These are phyloP conservation scores for Zygothrica quintamaculata DNA, from an alignment of 2,888 invertebrate species.

Conservation along the genomic window DNA sequence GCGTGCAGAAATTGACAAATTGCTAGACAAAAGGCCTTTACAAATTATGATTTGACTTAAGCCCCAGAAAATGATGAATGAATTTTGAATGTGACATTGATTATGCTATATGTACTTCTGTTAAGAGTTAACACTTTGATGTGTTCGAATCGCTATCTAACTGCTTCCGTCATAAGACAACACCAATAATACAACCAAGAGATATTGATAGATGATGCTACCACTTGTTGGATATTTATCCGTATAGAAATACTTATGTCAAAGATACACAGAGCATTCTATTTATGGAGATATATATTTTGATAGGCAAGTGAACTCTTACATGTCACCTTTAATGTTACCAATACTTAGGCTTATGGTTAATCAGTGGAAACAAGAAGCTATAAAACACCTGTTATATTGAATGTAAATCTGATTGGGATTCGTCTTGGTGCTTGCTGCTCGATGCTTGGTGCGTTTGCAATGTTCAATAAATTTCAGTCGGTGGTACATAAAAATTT, in stretches of 20 bases:
- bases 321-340: conserved; percentile 2
- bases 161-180: conserved; percentile 67
- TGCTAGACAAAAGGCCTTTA: conserved; percentile 55
- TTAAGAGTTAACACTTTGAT: conserved; percentile 66
- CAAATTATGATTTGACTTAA: conserved; percentile 47
- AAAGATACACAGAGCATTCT: conserved; percentile 5
- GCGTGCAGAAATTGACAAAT: conserved; percentile 74
- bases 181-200: too few relatives aligned
- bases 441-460: too few relatives aligned
- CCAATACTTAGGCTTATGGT: conserved; percentile 16
- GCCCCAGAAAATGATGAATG: conserved; percentile 68
- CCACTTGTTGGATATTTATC: too few relatives aligned
- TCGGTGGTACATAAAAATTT: conserved; percentile 74
- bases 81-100: conserved; percentile 68
- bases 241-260: too few relatives aligned
- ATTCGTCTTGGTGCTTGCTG: conserved; percentile 32
- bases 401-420: conserved; percentile 19
- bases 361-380: conserved; percentile 28
- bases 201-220: too few relatives aligned
- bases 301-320: conserved; percentile 13
- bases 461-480: conserved; percentile 68
- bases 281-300: neutral
- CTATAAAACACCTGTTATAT: conserved; percentile 55
- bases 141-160: conserved; percentile 54
- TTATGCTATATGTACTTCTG: conserved; percentile 74